Base-by-base conservation (phyloP, 2,797 vertebrate genomes). In the Anguilla anguilla region DNA sequence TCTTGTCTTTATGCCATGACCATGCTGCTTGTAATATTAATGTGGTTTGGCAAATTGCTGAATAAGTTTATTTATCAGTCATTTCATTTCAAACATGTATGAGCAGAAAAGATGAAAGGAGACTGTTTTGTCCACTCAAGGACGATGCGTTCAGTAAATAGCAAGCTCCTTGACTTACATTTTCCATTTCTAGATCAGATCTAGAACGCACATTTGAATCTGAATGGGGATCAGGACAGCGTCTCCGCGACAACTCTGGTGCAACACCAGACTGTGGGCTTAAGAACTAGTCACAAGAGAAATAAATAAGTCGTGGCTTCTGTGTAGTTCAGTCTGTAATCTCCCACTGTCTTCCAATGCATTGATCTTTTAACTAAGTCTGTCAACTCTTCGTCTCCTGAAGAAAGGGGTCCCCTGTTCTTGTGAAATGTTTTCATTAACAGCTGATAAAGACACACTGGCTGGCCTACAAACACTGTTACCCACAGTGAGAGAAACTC, bases 401-500 rank as follows among this genome's bases (percentile, higher is more conserved):
- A 77, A 84, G 87, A 91, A 91, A 88, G 83, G 91, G 69, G 89
- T 87, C 69, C 81, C 88, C 83, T 88, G 85, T 91, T 93, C 90
- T 90, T 89, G 91, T 83, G 88, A 89, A 86, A 85, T 90, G 89
- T 90, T 93, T 95, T 92, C 92, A 93, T 90, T 90, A 88, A 91
- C 90, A 83, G 61, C 91, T 92, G 92, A 94, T 89, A 89, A 90
- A 91, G 92, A 95, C 92, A 94, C 89, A 90, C 88, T 74, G 10
- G 59, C 82, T 92, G 94, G 95, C 95, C 95, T 93, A 93, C 90
- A 89, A 93, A 94, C 90, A 91, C 89, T 91, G 91, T 90, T 85
- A 86, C 85, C 87, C 89, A 25, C 55, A 43, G 83, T 87, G 87
- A 57, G 83, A 85, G 82, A 85, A 87, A 84, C 43, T 4, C 13